A percentile compares a stretch with the other conserved stretches of the same genome.
Evolutionary conservation across 2,888 invertebrate genomes (phyloP).

Genomic region (Bombylius major): DNA sequence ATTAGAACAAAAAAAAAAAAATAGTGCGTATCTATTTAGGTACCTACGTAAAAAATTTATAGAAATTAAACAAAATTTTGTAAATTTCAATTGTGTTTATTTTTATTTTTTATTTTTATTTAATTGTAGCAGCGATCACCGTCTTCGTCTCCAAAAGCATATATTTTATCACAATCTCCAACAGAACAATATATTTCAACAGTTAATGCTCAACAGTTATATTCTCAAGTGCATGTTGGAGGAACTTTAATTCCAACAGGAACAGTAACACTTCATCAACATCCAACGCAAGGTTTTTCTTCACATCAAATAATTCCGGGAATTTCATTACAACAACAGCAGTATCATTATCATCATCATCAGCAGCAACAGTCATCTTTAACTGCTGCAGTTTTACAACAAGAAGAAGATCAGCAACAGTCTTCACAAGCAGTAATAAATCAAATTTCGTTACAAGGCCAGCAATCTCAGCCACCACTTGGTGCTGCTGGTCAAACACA

Average conservation of each 20-base stretch:
- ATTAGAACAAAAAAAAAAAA: no score
- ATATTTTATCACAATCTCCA: constrained; percentile 8
- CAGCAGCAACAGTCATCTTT: not conserved
- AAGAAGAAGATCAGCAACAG: not conserved
- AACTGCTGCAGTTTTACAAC: no score
- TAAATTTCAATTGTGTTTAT: no score
- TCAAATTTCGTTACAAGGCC: not conserved
- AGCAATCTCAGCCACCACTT: not conserved
- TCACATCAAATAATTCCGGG: not conserved
- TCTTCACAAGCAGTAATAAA: not conserved
- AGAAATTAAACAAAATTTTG: no score
- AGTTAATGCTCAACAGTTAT: not conserved
- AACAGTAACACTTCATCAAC: not conserved
- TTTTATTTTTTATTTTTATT: not conserved
- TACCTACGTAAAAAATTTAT: no score
- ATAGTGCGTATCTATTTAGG: no score
- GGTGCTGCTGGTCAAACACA: not conserved
- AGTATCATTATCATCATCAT: not conserved
- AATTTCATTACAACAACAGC: not conserved
- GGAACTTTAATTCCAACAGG: not conserved
- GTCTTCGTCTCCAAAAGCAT: constrained; percentile 7
- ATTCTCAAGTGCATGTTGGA: not conserved
- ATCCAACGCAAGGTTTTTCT: not conserved
- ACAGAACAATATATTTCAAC: constrained; percentile 4
- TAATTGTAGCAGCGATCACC: constrained; percentile 9